Conservation (phyloP, 2,797 vertebrate genomes). For the Podarcis lilfordi region DNA sequence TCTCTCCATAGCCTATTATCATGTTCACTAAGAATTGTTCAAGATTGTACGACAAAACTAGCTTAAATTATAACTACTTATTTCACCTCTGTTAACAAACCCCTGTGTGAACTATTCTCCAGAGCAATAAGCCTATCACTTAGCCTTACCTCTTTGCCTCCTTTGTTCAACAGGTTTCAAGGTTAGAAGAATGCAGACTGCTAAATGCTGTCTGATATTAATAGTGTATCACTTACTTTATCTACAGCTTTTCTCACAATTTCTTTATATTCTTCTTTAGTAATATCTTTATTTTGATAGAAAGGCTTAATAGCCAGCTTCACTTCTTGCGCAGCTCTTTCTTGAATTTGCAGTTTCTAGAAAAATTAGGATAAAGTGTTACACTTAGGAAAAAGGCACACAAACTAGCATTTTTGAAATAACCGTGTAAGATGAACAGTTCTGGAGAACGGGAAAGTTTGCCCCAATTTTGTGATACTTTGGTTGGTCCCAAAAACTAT, state of each 20-base stretch:
- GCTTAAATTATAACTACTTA: neutral
- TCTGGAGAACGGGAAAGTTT: no score
- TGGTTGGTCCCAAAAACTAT: no score
- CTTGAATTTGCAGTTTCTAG: conserved; percentile 94
- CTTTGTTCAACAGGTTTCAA: neutral
- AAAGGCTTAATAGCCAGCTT: conserved; percentile 96
- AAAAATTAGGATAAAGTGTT: conserved; percentile 44
- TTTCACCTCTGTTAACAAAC: neutral
- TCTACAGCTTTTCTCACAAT: conserved; percentile 98
- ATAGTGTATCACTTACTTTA: conserved; percentile 83
- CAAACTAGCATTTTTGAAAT: neutral
- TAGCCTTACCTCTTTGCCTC: neutral
- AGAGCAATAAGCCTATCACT: neutral
- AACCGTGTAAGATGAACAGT: no score
- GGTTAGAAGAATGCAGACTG: neutral
- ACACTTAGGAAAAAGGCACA: neutral
- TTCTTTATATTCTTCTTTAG: conserved; percentile 98
- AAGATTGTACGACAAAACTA: neutral
- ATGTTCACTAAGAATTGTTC: neutral
- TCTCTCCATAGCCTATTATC: neutral
- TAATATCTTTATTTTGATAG: conserved; percentile 98
- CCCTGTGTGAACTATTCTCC: neutral
- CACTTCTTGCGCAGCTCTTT: conserved; percentile 93
- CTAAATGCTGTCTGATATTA: neutral
- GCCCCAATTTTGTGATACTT: no score